Conservation (phyloP, 2,888 invertebrate species). For the Micoletzkya japonica region DNA sequence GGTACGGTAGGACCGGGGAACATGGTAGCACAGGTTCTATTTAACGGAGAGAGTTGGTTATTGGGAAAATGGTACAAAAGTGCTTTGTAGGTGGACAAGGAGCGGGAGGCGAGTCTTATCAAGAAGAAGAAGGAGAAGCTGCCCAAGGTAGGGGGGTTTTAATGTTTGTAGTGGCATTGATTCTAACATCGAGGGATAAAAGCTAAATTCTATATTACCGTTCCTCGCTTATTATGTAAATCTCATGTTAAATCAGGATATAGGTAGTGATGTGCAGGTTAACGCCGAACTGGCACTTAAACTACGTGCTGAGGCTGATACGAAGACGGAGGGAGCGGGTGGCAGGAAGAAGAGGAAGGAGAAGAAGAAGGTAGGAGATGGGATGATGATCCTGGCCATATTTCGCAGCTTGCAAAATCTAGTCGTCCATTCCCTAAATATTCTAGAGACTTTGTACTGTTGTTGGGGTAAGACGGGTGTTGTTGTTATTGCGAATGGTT, state of each 20-base stretch:
- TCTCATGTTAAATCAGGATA: not conserved
- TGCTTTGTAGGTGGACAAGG: constrained; percentile 83
- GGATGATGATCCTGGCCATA: not conserved
- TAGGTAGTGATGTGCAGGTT: constrained; percentile 34
- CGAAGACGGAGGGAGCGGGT: constrained; percentile 25
- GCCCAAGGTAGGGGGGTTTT: constrained; percentile 42
- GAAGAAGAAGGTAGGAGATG: constrained; percentile 65
- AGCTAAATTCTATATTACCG: not conserved
- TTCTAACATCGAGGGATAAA: no score
- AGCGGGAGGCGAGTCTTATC: constrained; percentile 74
- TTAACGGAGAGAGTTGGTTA: not conserved
- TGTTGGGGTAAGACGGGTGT: no score
- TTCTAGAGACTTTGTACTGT: no score
- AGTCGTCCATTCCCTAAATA: not conserved
- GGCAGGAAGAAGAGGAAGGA: constrained; percentile 70
- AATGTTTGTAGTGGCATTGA: constrained; percentile 5
- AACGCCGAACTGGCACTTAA: constrained; percentile 54
- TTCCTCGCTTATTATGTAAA: not conserved
- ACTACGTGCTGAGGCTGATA: constrained; percentile 39
- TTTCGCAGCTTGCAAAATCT: not conserved
- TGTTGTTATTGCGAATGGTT: no score
- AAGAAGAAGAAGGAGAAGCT: constrained; percentile 68
- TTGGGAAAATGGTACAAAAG: constrained; percentile 71
- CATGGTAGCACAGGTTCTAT: not conserved
- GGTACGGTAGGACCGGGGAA: not conserved